phyloP scores from a whole-genome alignment of 1,140 invertebrate species.

The Drosophila truncata region DNA sequence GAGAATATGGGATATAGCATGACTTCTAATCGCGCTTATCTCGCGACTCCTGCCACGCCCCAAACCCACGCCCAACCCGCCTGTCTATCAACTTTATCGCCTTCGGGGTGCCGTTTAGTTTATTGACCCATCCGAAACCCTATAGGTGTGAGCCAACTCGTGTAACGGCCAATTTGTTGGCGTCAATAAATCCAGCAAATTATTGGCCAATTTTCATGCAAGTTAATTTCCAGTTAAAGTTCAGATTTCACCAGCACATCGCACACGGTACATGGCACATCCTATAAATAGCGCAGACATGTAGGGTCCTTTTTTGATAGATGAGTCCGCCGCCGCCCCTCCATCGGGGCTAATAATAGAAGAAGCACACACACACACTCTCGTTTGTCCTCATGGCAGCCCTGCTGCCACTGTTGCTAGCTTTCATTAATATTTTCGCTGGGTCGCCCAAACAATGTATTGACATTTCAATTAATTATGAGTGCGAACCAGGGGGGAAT shows the following conservation, averaged over 20 bases:
- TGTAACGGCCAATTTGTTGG: constrained; percentile 64
- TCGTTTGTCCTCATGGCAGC: neutral
- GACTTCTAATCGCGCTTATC: constrained; percentile 73
- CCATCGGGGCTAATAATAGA: constrained; percentile 56
- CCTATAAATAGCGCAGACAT: constrained; percentile 61
- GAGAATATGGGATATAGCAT: constrained; percentile 13
- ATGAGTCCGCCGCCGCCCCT: constrained; percentile 53
- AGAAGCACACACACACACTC: constrained; percentile 25
- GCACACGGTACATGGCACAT: constrained; percentile 3
- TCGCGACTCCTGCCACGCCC: constrained; percentile 48
- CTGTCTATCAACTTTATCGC: constrained; percentile 70
- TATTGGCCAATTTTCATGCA: constrained; percentile 65
- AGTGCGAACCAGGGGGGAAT: neutral
- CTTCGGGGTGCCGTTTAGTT: constrained; percentile 62
- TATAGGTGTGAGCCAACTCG: constrained; percentile 45
- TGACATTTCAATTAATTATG: constrained; percentile 84
- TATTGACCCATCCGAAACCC: constrained; percentile 67
- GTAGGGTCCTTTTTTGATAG: constrained; percentile 53
- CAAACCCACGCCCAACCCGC: neutral
- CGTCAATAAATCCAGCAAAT: constrained; percentile 65
- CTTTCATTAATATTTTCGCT: constrained; percentile 71
- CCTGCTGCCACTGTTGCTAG: constrained; percentile 5
- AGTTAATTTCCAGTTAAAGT: constrained; percentile 79
- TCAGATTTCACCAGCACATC: constrained; percentile 40
- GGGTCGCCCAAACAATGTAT: constrained; percentile 70